phyloP scores from a whole-genome alignment of 1,140 invertebrate species.

The Belonocnema kinseyi region DNA sequence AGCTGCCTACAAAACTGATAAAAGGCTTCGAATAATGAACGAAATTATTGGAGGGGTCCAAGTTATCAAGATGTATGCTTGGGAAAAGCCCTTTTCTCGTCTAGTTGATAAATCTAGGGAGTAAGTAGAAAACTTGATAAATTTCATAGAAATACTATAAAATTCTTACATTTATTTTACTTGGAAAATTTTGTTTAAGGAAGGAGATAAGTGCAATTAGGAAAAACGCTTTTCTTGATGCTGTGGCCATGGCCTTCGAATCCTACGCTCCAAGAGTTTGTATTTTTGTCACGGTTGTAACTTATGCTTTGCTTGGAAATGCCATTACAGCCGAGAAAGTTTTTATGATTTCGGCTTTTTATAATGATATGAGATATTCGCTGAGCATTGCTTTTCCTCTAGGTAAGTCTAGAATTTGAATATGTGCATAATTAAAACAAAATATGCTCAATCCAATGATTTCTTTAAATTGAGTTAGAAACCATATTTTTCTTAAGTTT shows the following conservation, averaged over 20 bases:
- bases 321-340: constrained; percentile 86
- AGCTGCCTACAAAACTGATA: constrained; percentile 87
- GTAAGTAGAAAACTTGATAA: constrained; percentile 63
- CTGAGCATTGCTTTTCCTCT: constrained; percentile 86
- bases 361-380: constrained; percentile 82
- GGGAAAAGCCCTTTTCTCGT: constrained; percentile 87
- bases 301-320: constrained; percentile 81
- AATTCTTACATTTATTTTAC: constrained; percentile 40
- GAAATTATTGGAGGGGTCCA: constrained; percentile 94
- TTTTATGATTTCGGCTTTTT: constrained; percentile 84
- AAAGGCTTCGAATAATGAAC: constrained; percentile 90
- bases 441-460: constrained; percentile 23
- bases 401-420: constrained; percentile 52
- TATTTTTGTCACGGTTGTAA: constrained; percentile 85
- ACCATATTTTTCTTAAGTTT: constrained; percentile 72
- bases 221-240: constrained; percentile 18
- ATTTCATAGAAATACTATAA: constrained; percentile 36
- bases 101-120: constrained; percentile 78
- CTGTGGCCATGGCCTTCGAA: not conserved
- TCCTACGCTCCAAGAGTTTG: constrained; percentile 3
- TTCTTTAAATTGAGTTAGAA: not conserved
- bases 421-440: not conserved
- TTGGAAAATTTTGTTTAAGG: constrained; percentile 36
- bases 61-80: constrained; percentile 95
- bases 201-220: constrained; percentile 1